Evolutionary conservation across 2,113 vertebrate species (phyloP), one percentile per base, ranked within the genome.

Genomic region (Heterotis niloticus): DNA sequence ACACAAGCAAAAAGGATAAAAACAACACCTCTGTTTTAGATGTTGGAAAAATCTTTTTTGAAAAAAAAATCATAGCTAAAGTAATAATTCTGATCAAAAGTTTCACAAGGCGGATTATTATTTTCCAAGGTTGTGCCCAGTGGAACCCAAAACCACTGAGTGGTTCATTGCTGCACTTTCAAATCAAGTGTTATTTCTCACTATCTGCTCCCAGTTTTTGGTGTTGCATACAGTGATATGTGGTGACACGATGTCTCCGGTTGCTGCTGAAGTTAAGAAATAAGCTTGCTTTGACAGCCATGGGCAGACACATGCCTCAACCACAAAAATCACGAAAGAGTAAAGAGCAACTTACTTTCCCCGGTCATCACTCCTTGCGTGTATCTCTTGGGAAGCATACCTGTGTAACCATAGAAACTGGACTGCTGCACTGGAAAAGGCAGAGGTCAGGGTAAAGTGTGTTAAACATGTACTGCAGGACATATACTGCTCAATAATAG

Each of bases 351-450:
- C 96, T 99, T 86, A 99, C 97, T 99, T 90, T 99, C 97, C 9
- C 98, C 96, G 0, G 97, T 99, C 97, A 99, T 99, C 91, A 98
- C 96, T 2, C 96, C 97, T 87, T 99, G 98, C 0, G 98, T 98
- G 91, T 99, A 98, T 80, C 96, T 93, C 92, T 96, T 98, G 72
- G 98, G 98, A 87, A 99, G 91, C 95, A 98, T 96, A 85, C 96
- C 97, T 75, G 97, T 97, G 94, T 99, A 99, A 84, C 98, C 98
- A n/a, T 99, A 99, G 95, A 99, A 99, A 93, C 98, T 99, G 85
- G 96, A 98, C 95, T 99, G 96, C 93, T 99, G 97, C 92, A 98
- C 96, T 99, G 94, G 71, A 77, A 79, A 85, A 87, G 7, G 34
- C 34, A 44, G 34, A 44, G 87, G 65, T 54, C 64, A 89, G 84